A percentile compares a stretch with the other conserved stretches of the same genome.
These are phyloP conservation scores for Anthopleura xanthogrammica DNA, from an alignment of 92 coral and sea anemone genomes.

Conservation along the genomic window DNA sequence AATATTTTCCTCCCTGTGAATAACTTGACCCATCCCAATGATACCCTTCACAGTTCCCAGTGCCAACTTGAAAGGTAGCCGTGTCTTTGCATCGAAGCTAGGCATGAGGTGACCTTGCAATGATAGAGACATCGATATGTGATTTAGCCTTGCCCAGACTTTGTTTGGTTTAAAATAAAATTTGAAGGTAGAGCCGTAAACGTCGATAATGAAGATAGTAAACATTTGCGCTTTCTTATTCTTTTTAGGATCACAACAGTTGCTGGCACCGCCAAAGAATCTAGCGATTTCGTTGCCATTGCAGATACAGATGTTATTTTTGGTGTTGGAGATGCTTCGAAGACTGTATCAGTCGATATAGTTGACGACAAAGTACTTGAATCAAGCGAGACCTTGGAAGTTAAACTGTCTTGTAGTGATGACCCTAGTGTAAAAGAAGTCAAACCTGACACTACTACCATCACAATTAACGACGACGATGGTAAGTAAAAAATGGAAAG, in stretches of 20 bases:
- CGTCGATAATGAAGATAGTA: too few species aligned
- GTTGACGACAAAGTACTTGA: conserved; percentile 5
- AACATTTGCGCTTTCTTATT: too few species aligned
- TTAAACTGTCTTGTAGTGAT: conserved; percentile 4
- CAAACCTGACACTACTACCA: conserved; percentile 1
- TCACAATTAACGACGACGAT: conserved; percentile 23
- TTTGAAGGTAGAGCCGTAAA: too few species aligned
- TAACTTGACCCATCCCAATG: too few species aligned
- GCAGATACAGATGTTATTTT: conserved; percentile 7
- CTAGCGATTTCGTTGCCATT: background rate
- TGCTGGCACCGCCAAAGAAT: conserved; percentile 1
- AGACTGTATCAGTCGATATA: background rate
- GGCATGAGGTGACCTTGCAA: too few species aligned
- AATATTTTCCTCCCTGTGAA: too few species aligned
- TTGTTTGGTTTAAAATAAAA: too few species aligned
- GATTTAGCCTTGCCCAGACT: too few species aligned
- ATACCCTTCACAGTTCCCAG: too few species aligned
- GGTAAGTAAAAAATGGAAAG: conserved; percentile 6
- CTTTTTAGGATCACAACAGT: background rate
- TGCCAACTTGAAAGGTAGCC: too few species aligned
- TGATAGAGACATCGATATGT: too few species aligned
- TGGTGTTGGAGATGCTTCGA: background rate
- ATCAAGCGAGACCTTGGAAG: conserved; percentile 11
- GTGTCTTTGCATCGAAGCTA: too few species aligned
- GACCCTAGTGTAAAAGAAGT: conserved; percentile 8